A percentile compares a stretch with the other conserved stretches of the same genome.
Conservation (phyloP, 1,140 invertebrate genomes). For the Ostrea denselamellosa region DNA sequence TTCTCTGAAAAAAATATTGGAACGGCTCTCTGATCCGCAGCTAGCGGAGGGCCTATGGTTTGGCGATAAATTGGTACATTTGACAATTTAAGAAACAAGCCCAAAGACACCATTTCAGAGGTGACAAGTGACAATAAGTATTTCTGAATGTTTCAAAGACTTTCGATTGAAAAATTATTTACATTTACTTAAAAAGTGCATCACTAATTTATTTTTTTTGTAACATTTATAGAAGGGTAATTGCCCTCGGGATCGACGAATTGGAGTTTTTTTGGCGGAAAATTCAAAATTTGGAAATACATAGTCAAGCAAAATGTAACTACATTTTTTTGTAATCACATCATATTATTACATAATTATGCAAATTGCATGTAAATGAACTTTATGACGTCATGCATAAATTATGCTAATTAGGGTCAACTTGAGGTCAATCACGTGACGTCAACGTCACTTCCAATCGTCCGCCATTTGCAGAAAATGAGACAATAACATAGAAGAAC, state of each 20-base stretch:
- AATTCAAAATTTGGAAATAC: conserved; percentile 25
- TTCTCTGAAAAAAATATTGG: too few species aligned
- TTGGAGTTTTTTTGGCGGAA: conserved; percentile 23
- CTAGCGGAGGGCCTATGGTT: too few species aligned
- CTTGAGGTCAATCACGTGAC: conserved; percentile 53
- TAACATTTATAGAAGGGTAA: too few species aligned
- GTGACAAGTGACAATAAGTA: too few species aligned
- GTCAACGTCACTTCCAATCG: conserved; percentile 29
- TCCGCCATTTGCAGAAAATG: conserved; percentile 55
- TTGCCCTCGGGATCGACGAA: conserved; percentile 12
- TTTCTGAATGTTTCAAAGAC: too few species aligned
- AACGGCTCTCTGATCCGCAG: too few species aligned
- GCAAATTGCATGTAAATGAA: conserved; percentile 59
- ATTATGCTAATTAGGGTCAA: conserved; percentile 57
- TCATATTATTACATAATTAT: conserved; percentile 41
- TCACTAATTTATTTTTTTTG: too few species aligned
- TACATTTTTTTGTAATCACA: not conserved
- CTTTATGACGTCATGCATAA: conserved; percentile 58
- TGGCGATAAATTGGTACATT: too few species aligned
- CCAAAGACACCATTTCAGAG: too few species aligned
- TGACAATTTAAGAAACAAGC: too few species aligned
- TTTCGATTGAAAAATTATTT: too few species aligned
- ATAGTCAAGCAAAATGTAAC: not conserved
- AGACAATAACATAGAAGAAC: conserved; percentile 32
- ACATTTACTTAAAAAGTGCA: too few species aligned